phyloP scores from a whole-genome alignment of 1,140 invertebrate species.

The Philopotamus ludificatus region DNA sequence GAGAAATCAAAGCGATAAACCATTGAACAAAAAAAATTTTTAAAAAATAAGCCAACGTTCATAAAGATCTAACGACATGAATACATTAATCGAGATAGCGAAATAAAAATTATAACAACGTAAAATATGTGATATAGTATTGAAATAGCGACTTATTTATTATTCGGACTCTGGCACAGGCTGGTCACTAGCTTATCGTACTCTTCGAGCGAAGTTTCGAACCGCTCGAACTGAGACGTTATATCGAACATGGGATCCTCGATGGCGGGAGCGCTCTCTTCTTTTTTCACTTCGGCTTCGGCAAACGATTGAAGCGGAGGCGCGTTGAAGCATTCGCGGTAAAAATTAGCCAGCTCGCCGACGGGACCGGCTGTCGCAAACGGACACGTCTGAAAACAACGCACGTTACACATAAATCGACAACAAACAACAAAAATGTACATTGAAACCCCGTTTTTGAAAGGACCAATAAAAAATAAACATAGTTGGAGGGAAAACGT shows the following conservation, averaged over 20 bases:
- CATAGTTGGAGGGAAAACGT: too few species aligned
- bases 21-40: too few species aligned
- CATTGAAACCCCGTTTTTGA: too few species aligned
- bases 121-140: too few species aligned
- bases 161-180: slow-evolving; percentile 52
- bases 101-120: too few species aligned
- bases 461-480: too few species aligned
- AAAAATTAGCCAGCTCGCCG: slow-evolving; percentile 73
- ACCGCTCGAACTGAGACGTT: slow-evolving; percentile 69
- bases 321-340: slow-evolving; percentile 75
- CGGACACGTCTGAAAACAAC: slow-evolving; percentile 62
- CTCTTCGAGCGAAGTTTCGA: slow-evolving; percentile 70
- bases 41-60: too few species aligned
- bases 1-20: too few species aligned
- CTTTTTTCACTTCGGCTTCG: slow-evolving; percentile 51
- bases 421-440: too few species aligned
- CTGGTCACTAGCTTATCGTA: slow-evolving; percentile 72
- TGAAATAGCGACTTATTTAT: slow-evolving; percentile 35
- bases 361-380: slow-evolving; percentile 55
- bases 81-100: too few species aligned
- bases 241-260: slow-evolving; percentile 67
- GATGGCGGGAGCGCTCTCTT: slow-evolving; percentile 46
- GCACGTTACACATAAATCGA: too few species aligned
- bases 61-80: too few species aligned
- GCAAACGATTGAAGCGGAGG: slow-evolving; percentile 66